These are phyloP conservation scores for Cyclura pinguis DNA, from an alignment of 2,797 vertebrate genomes.

Conservation along the genomic window DNA sequence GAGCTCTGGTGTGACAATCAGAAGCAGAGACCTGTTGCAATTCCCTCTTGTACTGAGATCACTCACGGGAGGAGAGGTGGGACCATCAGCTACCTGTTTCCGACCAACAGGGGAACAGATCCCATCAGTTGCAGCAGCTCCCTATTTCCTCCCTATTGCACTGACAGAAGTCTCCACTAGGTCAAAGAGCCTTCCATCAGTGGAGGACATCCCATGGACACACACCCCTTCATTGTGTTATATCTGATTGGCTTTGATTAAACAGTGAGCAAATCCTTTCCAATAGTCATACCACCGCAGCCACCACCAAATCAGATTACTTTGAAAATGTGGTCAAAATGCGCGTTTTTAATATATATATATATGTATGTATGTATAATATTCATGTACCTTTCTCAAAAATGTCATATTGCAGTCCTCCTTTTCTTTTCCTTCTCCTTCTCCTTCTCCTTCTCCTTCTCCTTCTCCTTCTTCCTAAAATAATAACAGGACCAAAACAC, in stretches of 20 bases:
- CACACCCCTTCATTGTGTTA: background rate
- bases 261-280: background rate
- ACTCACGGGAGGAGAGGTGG: no score
- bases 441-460: background rate
- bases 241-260: background rate
- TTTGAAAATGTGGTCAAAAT: background rate
- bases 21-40: no score
- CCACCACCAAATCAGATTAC: background rate
- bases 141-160: background rate
- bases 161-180: background rate
- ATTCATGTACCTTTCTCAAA: background rate
- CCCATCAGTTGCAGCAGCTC: no score
- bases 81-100: no score
- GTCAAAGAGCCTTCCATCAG: background rate
- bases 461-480: background rate
- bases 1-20: no score
- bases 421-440: background rate
- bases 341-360: background rate
- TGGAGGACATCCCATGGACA: background rate
- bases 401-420: background rate
- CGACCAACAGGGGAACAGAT: no score
- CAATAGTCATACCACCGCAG: background rate
- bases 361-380: background rate
- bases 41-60: no score
- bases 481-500: constrained; percentile 5